Conservation (phyloP, 2,888 invertebrate genomes). For the Acanthosepion lycidas region DNA sequence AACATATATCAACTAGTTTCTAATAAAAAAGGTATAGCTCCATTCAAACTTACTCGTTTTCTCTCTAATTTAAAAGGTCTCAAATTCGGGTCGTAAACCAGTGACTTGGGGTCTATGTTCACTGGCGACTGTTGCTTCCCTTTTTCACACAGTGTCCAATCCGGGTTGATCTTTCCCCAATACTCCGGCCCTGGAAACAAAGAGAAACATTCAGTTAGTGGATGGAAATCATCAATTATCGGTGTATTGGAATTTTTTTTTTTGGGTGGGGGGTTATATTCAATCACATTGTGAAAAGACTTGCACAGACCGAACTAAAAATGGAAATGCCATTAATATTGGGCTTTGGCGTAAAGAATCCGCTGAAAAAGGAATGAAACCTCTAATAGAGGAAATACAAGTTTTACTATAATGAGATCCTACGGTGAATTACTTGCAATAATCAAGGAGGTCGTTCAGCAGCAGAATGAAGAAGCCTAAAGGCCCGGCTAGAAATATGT, state of each 20-base stretch:
- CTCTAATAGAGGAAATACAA: too few species aligned
- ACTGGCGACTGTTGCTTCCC: conserved; percentile 97
- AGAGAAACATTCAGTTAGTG: neutral
- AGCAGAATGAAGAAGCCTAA: too few species aligned
- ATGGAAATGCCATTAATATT: too few species aligned
- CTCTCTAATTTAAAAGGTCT: conserved; percentile 93
- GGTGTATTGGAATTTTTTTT: too few species aligned
- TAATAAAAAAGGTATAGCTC: neutral
- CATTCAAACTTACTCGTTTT: conserved; percentile 82
- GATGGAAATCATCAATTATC: neutral
- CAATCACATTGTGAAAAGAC: neutral
- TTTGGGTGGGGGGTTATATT: neutral
- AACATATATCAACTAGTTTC: neutral
- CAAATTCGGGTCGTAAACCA: conserved; percentile 96
- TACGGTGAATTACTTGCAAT: too few species aligned
- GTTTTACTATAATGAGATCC: too few species aligned
- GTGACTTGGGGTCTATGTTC: conserved; percentile 93
- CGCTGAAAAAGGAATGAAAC: too few species aligned
- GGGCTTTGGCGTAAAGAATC: too few species aligned
- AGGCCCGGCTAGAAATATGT: too few species aligned
- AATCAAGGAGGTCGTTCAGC: too few species aligned
- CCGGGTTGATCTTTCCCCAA: conserved; percentile 98
- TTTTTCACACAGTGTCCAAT: conserved; percentile 97
- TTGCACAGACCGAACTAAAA: too few species aligned
- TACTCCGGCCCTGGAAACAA: conserved; percentile 89